Evolutionary conservation across 2,797 vertebrate species (phyloP).

Genomic region (Phalloptychus januarius): DNA sequence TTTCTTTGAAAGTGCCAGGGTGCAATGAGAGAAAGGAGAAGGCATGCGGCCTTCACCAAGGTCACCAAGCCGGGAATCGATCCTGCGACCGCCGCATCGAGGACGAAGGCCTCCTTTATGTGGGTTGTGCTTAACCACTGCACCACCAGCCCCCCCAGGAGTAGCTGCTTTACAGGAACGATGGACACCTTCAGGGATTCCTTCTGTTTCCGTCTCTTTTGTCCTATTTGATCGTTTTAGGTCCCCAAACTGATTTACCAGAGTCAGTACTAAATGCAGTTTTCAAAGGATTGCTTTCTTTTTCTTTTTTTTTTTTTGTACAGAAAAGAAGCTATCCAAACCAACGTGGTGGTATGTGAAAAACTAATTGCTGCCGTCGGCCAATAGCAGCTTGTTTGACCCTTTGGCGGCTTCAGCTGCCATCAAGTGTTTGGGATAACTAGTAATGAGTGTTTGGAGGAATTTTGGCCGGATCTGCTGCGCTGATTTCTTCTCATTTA

Average conservation of each 20-base stretch:
- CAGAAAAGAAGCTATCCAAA: neutral
- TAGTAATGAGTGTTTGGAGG: neutral
- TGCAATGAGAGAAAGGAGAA: no score
- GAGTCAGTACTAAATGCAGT: neutral
- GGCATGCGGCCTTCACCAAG: no score
- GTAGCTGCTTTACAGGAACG: constrained; percentile 36
- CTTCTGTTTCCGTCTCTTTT: neutral
- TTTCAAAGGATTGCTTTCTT: neutral
- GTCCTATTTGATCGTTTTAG: neutral
- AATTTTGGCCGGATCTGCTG: neutral
- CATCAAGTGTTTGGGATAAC: neutral
- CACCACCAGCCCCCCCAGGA: neutral
- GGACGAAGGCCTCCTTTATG: no score
- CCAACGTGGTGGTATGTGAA: neutral
- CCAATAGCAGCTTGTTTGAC: neutral
- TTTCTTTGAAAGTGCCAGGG: no score
- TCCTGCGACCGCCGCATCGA: no score
- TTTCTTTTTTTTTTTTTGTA: neutral
- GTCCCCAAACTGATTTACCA: neutral
- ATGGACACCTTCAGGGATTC: neutral
- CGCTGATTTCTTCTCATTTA: neutral
- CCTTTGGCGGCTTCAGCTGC: neutral
- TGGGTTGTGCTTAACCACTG: no score
- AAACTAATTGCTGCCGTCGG: neutral
- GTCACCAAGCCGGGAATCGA: no score